Evolutionary conservation across 2,797 vertebrate genomes (phyloP).

Genomic region (Sebastes jordani): DNA sequence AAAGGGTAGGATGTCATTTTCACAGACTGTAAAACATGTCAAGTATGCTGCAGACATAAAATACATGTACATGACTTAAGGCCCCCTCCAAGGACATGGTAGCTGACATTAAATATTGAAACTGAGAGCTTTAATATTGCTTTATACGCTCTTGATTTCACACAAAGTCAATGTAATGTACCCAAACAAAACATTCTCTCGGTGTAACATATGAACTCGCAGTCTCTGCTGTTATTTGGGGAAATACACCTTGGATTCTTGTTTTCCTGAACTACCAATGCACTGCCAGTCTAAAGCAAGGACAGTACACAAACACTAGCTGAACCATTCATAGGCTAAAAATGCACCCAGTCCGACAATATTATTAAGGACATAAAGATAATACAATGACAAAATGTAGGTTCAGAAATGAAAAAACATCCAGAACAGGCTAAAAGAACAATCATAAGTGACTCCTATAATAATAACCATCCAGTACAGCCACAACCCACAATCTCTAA

Average conservation of each 20-base stretch:
- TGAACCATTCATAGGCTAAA: not conserved
- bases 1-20: conserved; percentile 24
- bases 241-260: not conserved
- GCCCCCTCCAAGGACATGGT: not conserved
- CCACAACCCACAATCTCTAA: not conserved
- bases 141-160: conserved; percentile 1
- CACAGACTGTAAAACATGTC: conserved; percentile 24
- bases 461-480: not conserved
- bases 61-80: conserved; percentile 5
- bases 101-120: conserved; percentile 35
- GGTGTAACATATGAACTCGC: not conserved
- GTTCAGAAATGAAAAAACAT: not conserved
- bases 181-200: not conserved
- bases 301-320: not conserved
- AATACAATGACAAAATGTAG: not conserved
- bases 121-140: conserved; percentile 18
- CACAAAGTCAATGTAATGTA: not conserved
- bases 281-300: not conserved
- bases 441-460: not conserved
- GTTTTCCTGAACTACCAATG: not conserved
- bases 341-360: not conserved
- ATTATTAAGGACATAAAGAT: not conserved
- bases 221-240: not conserved
- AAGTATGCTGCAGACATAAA: conserved; percentile 17
- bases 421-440: not conserved